A percentile compares a stretch with the other conserved stretches of the same genome.
These are phyloP conservation scores for Hemicrepidius hirtus DNA, from an alignment of 2,888 invertebrate genomes.

Conservation along the genomic window DNA sequence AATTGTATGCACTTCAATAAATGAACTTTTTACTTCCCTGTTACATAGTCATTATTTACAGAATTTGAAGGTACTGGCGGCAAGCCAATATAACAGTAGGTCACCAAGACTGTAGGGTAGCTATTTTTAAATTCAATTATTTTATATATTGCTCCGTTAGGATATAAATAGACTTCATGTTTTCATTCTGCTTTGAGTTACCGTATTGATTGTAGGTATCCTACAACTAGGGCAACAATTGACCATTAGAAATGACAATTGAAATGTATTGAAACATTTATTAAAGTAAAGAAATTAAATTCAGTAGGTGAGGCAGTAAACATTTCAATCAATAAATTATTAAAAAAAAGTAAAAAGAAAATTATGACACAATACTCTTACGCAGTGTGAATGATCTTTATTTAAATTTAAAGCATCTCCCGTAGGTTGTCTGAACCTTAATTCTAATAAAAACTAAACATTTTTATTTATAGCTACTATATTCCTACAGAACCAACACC, in stretches of 20 bases:
- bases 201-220: neutral
- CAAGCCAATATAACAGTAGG: slow-evolving; percentile 38
- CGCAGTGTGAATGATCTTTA: slow-evolving; percentile 1
- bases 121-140: slow-evolving; percentile 38
- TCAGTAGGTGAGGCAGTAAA: neutral
- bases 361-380: too few relatives aligned
- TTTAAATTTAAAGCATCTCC: slow-evolving; percentile 7
- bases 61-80: slow-evolving; percentile 27
- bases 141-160: slow-evolving; percentile 10
- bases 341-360: too few relatives aligned
- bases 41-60: slow-evolving; percentile 21
- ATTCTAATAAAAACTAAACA: slow-evolving; percentile 16
- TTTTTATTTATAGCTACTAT: slow-evolving; percentile 36
- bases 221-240: neutral
- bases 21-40: neutral
- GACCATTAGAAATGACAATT: neutral
- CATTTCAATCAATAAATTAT: too few relatives aligned
- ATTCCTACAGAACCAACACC: slow-evolving; percentile 34
- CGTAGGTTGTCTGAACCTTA: neutral
- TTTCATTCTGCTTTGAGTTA: slow-evolving; percentile 10
- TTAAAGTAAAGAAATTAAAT: too few relatives aligned
- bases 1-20: slow-evolving; percentile 1
- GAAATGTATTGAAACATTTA: neutral
- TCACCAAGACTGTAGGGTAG: slow-evolving; percentile 29
- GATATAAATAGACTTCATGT: slow-evolving; percentile 7